Evolutionary conservation across 2,888 invertebrate species (phyloP), one percentile per base, ranked within the genome.

Genomic region (Pheosia tremula): DNA sequence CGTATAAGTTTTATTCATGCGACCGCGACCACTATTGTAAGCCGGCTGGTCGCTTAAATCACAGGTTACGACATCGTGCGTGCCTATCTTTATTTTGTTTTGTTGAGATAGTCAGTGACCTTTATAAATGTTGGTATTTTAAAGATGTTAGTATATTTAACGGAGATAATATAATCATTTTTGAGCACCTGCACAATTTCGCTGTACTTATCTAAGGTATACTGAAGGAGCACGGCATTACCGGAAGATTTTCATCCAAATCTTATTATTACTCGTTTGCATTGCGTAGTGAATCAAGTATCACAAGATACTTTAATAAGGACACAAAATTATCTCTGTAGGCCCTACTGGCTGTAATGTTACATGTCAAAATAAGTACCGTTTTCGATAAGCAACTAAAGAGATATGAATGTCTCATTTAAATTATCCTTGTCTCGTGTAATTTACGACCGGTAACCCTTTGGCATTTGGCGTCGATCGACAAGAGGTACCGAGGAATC

Each of bases 1-100:
- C 24, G 93, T 93, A 90, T 91, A 89, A 90, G 88, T 91, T 93
- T 92, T 92, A 93, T 92, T 91, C 92, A 91, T 91, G 90, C 85
- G 86, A 75, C 74, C 76, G 82, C 85, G 84, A 83, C 87, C 81
- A 87, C 89, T 91, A 90, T 90, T 91, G 91, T 92, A 90, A 83
- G 84, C 80, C 79, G 77, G 82, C 81, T 84, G 73, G 78, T 81
- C 86, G 78, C 80, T 88, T 89, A 88, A 88, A 88, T 89, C 87
- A 86, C 81, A 76, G 82, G 84, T 81, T 81, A 81, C 82, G 78
- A 79, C 84, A 83, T 81, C 71, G 67, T 66, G 24, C 24, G 63
- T 61, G 69, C 60, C 58, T 64, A 62, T 61, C 53, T 63, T 58
- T 45, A 52, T 43, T 65, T 64, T 63, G 60, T 68, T 72, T 69